Base-by-base conservation (phyloP, 2,888 invertebrate genomes). In the Lomographa bimaculata region DNA sequence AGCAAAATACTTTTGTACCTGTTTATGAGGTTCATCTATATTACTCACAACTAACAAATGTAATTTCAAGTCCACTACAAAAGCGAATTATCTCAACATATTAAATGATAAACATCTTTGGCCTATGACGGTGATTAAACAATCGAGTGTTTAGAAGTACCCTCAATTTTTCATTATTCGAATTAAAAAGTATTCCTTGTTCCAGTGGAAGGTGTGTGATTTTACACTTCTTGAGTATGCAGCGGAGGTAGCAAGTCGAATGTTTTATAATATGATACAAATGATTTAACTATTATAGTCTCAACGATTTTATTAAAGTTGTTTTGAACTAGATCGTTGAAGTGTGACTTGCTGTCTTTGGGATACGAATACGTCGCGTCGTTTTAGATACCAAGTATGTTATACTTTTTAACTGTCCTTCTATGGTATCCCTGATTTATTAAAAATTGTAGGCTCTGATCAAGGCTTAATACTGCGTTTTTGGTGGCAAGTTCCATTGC, bases 1-100 rank as follows among this genome's bases (percentile, higher is more conserved):
- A 58, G 67, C 42, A 47, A 29, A 63, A 81, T 81, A 85, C 84
- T 81, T 81, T 81, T 83, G 85, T 85, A 85, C 84, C 84, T 86
- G 84, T 79, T 74, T 59, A 66, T 69, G 67, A 66, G 71, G 69
- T 76, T 75, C 60, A 58, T 68, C 70, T 74, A 64, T 64, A 64
- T 66, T 7, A 18, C 14, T 39, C 7, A 35, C 3, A 7, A 17
- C 9, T 36, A 30, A 26, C 20, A 21, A 16, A 17, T 11, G 6
- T 2, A 5, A 27, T 33, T 18, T 19, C 5, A 28, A 21, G 17
- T 26, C 5, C 16, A 27, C 14, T 11, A 3, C 1, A 9, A 8
- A 30, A 25, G 6, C 14, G 20, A 7, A 20, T 38, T 5, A 16
- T 38, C n/a, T 8, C 3, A 12, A 28, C 29, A 30, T 19, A 4